Evolutionary conservation across 2,888 invertebrate species (phyloP).

Genomic region (Tenthredo notha): DNA sequence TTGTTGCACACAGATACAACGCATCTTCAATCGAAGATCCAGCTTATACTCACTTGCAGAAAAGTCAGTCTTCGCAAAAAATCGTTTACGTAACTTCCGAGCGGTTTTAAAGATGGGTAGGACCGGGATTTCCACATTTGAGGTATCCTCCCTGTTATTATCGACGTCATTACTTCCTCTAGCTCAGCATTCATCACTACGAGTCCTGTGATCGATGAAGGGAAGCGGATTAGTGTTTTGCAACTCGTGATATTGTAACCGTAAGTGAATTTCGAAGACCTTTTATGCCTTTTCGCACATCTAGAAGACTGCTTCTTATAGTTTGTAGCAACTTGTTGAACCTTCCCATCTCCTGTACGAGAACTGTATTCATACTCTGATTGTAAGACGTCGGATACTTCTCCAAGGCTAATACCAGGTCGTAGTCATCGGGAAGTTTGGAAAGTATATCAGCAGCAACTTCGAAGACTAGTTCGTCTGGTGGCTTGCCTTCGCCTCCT

Average conservation of each 20-base stretch:
- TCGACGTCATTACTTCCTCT: constrained; percentile 92
- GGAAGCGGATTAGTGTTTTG: background rate
- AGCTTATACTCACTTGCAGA: constrained; percentile 55
- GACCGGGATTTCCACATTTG: constrained; percentile 91
- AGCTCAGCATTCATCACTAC: constrained; percentile 92
- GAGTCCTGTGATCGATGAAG: constrained; percentile 82
- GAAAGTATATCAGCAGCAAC: constrained; percentile 90
- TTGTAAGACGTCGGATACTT: constrained; percentile 88
- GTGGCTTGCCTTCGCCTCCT: constrained; percentile 81
- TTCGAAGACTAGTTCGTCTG: constrained; percentile 90
- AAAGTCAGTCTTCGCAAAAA: constrained; percentile 91
- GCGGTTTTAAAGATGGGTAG: constrained; percentile 95
- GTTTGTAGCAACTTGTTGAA: constrained; percentile 88
- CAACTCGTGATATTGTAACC: background rate
- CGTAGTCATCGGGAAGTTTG: constrained; percentile 87
- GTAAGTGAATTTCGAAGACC: constrained; percentile 77
- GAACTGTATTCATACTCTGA: constrained; percentile 96
- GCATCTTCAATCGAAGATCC: background rate
- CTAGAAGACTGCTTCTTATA: constrained; percentile 87
- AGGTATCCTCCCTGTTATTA: constrained; percentile 92
- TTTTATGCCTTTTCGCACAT: constrained; percentile 93
- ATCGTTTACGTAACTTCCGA: constrained; percentile 93
- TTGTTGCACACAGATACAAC: constrained; percentile 46
- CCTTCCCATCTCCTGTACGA: constrained; percentile 91
- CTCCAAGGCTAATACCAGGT: constrained; percentile 83